Conservation (phyloP, 2,797 vertebrate genomes). For the Myotis daubentonii region DNA sequence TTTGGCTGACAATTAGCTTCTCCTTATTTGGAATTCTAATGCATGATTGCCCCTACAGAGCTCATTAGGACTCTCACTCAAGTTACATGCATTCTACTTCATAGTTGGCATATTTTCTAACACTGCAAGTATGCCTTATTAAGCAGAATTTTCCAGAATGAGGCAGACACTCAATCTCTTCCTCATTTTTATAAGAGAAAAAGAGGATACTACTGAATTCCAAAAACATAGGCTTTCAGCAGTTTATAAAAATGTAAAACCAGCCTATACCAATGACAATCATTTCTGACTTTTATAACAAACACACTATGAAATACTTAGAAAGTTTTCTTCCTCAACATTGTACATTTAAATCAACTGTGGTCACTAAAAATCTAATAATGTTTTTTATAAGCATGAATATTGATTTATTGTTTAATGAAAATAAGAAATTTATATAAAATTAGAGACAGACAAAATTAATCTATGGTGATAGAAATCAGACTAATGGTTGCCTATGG, state of each 20-base stretch:
- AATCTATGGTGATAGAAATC: not conserved
- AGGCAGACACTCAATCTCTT: conserved; percentile 45
- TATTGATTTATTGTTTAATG: not conserved
- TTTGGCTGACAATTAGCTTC: conserved; percentile 74
- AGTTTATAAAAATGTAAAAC: conserved; percentile 57
- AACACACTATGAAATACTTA: conserved; percentile 27
- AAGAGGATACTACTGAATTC: conserved; percentile 57
- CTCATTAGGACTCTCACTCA: conserved; percentile 73
- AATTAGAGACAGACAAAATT: conserved; percentile 40
- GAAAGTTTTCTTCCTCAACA: conserved; percentile 5
- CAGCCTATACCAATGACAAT: conserved; percentile 11
- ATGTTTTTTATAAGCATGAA: conserved; percentile 28
- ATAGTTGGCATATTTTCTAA: conserved; percentile 73
- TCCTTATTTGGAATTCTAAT: conserved; percentile 75
- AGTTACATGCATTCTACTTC: conserved; percentile 66
- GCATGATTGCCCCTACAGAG: conserved; percentile 63
- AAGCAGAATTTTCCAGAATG: conserved; percentile 70
- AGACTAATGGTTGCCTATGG: not conserved
- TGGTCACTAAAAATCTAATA: conserved; percentile 16
- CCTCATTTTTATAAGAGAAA: conserved; percentile 48
- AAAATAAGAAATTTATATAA: conserved; percentile 44
- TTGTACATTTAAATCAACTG: conserved; percentile 17
- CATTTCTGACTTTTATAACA: conserved; percentile 35
- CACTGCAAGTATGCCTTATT: conserved; percentile 67
- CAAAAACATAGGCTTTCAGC: conserved; percentile 17